Base-by-base conservation (phyloP, 2,888 invertebrate genomes). In the Anaspis maculata region DNA sequence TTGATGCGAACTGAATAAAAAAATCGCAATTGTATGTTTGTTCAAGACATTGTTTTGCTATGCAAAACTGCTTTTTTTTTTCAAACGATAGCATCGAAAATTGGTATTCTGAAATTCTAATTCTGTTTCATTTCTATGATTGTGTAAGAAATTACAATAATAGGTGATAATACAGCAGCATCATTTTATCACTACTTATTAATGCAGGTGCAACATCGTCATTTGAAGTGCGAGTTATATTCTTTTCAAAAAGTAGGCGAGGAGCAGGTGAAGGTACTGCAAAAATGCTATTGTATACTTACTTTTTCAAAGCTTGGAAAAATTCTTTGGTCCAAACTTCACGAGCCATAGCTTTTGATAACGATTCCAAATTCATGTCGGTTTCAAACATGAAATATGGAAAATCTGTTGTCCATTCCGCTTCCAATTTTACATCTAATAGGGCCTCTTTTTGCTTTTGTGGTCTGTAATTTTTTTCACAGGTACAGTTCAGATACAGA, bases 1-100 rank as follows among this genome's bases (percentile, higher is more conserved):
- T 54, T 89, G 86, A 54, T 85, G 84, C 2, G 77, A 74, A 14
- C 82, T 82, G n/a, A n/a, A n/a, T n/a, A n/a, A n/a, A n/a, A n/a
- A n/a, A n/a, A n/a, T n/a, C n/a, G n/a, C n/a, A n/a, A n/a, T n/a
- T n/a, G n/a, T n/a, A n/a, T n/a, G n/a, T n/a, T n/a, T n/a, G n/a
- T n/a, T n/a, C n/a, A n/a, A n/a, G n/a, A n/a, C n/a, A n/a, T n/a
- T n/a, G n/a, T n/a, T n/a, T n/a, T n/a, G n/a, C n/a, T n/a, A n/a
- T n/a, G n/a, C n/a, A n/a, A n/a, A n/a, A n/a, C n/a, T n/a, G n/a
- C n/a, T n/a, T n/a, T n/a, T n/a, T n/a, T n/a, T n/a, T n/a, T n/a
- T n/a, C n/a, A n/a, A n/a, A n/a, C n/a, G n/a, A n/a, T n/a, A n/a
- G n/a, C n/a, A n/a, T n/a, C n/a, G n/a, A n/a, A n/a, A n/a, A n/a